Percentiles rank a stretch among this genome's conserved stretches.
Conservation (phyloP, 23 tunicate genomes). For the Styela plicata region DNA sequence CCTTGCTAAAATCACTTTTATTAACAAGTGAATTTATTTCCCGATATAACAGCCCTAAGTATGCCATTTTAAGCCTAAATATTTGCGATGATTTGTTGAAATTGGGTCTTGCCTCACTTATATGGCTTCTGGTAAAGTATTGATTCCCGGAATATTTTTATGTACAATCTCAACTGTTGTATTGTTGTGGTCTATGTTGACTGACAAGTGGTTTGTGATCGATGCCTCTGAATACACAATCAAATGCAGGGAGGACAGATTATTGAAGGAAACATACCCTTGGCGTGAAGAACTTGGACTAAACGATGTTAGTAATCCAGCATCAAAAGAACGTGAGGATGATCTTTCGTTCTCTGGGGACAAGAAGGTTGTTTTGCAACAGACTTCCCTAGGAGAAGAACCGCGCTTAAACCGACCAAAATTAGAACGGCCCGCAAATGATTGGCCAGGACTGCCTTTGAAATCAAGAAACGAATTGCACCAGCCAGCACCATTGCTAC, state of each 20-base stretch:
- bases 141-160: constrained; percentile 3
- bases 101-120: not conserved
- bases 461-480: not conserved
- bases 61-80: no score
- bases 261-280: not conserved
- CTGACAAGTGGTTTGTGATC: constrained; percentile 19
- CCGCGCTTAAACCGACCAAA: not conserved
- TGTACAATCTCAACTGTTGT: not conserved
- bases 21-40: no score
- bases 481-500: not conserved
- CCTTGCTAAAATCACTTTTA: no score
- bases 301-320: not conserved
- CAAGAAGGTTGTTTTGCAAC: not conserved
- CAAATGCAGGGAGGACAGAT: not conserved
- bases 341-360: not conserved
- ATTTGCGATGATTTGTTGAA: not conserved
- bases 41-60: no score
- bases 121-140: constrained; percentile 7
- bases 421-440: constrained; percentile 1
- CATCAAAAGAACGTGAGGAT: not conserved
- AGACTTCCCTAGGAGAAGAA: not conserved
- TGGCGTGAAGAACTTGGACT: not conserved
- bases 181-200: constrained; percentile 7
- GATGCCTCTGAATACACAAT: constrained; percentile 21
- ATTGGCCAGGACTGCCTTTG: constrained; percentile 20